These are phyloP conservation scores for Brachymystax lenok DNA, from an alignment of 2,797 vertebrate species.

Conservation along the genomic window DNA sequence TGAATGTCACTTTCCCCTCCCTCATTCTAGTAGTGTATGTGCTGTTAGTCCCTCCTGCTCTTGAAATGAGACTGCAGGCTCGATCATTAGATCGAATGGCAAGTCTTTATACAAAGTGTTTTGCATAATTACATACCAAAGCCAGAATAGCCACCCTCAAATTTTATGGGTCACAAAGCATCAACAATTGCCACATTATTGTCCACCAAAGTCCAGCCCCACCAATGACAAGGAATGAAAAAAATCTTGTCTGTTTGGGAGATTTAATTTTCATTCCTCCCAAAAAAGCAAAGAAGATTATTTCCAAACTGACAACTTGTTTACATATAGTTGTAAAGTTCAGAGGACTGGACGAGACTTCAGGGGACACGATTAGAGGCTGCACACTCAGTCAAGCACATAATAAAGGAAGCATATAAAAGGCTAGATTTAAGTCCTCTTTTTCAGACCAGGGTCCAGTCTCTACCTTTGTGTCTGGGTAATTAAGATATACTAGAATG, in stretches of 20 bases:
- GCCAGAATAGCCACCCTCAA: constrained; percentile 98
- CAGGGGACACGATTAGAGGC: constrained; percentile 69
- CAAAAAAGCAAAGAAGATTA: constrained; percentile 88
- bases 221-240: constrained; percentile 81
- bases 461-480: constrained; percentile 73
- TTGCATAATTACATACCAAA: constrained; percentile 99
- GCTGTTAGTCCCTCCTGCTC: constrained; percentile 82
- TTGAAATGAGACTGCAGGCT: constrained; percentile 91
- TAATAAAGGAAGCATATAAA: constrained; percentile 65
- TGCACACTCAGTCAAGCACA: constrained; percentile 59
- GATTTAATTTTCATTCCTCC: constrained; percentile 86
- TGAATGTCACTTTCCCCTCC: constrained; percentile 78
- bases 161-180: constrained; percentile 99
- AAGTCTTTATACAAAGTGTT: constrained; percentile 99
- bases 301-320: constrained; percentile 87
- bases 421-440: constrained; percentile 62
- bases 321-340: constrained; percentile 90
- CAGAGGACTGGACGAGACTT: constrained; percentile 76
- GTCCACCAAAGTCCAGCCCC: constrained; percentile 93
- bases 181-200: constrained; percentile 99
- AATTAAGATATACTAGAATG: constrained; percentile 79
- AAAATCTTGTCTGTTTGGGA: constrained; percentile 79
- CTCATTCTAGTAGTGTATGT: constrained; percentile 77
- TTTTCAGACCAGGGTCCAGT: constrained; percentile 62
- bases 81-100: constrained; percentile 99